Evolutionary conservation across 2,797 vertebrate species (phyloP).

Genomic region (Hyperoplus immaculatus): DNA sequence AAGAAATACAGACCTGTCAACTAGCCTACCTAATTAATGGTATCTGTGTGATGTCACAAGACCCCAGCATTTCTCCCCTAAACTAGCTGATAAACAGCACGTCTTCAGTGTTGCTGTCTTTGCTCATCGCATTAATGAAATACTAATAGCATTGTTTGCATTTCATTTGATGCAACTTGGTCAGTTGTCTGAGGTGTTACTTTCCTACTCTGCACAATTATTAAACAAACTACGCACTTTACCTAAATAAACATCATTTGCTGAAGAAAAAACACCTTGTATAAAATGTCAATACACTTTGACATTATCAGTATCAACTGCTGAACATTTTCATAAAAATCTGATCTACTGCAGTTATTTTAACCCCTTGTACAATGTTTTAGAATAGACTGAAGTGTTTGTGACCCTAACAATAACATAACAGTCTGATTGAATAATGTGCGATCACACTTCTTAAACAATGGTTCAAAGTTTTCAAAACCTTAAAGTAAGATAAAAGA

Average conservation of each 20-base stretch:
- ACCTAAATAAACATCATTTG: conserved; percentile 6
- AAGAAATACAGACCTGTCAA: not conserved
- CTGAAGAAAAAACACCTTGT: not conserved
- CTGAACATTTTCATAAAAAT: conserved; percentile 4
- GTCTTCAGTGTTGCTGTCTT: conserved; percentile 4
- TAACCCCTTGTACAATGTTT: not conserved
- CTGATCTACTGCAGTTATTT: not conserved
- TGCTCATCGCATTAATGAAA: not conserved
- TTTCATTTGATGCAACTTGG: conserved; percentile 16
- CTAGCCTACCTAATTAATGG: not conserved
- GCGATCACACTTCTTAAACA: conserved; percentile 19
- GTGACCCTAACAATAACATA: not conserved
- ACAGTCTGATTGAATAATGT: not conserved
- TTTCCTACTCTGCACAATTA: not conserved
- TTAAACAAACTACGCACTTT: conserved; percentile 1
- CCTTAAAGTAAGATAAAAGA: conserved; percentile 17
- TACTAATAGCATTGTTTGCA: not conserved
- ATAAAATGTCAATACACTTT: not conserved
- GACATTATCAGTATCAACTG: not conserved
- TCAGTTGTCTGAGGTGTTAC: not conserved
- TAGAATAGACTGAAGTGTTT: too few relatives aligned
- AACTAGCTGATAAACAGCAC: conserved; percentile 1
- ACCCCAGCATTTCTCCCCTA: not conserved
- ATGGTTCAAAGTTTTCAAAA: not conserved
- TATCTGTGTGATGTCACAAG: not conserved